Evolutionary conservation across 2,888 invertebrate species (phyloP).

Genomic region (Formica aserva): DNA sequence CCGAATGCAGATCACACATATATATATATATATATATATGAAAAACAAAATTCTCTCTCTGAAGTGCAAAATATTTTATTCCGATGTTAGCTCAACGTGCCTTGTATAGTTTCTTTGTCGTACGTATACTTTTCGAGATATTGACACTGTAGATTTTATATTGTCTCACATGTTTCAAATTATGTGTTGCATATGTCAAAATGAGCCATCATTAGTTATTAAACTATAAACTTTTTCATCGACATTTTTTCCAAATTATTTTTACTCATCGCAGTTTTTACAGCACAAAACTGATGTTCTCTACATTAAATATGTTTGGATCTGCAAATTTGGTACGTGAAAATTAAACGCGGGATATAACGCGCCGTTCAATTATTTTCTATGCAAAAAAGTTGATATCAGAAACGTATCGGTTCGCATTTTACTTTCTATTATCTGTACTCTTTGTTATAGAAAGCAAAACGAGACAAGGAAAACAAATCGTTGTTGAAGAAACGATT

Average conservation of each 20-base stretch:
- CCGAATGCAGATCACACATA: too few species aligned
- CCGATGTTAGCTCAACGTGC: background rate
- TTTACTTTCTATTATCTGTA: conserved; percentile 15
- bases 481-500: conserved; percentile 12
- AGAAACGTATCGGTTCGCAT: conserved; percentile 26
- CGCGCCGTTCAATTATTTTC: conserved; percentile 38
- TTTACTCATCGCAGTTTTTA: background rate
- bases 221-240: background rate
- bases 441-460: conserved; percentile 14
- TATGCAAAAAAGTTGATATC: conserved; percentile 1
- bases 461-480: conserved; percentile 4
- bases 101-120: background rate
- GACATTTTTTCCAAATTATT: background rate
- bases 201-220: background rate
- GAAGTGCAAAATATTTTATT: too few species aligned
- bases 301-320: background rate
- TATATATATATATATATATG: too few species aligned
- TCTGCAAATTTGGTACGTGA: background rate
- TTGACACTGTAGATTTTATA: background rate
- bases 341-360: conserved; percentile 5
- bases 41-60: too few species aligned
- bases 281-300: background rate
- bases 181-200: background rate
- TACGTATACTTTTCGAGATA: background rate
- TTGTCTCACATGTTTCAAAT: background rate